Evolutionary conservation across 2,888 invertebrate species (phyloP).

Genomic region (Drosophila pegasa): DNA sequence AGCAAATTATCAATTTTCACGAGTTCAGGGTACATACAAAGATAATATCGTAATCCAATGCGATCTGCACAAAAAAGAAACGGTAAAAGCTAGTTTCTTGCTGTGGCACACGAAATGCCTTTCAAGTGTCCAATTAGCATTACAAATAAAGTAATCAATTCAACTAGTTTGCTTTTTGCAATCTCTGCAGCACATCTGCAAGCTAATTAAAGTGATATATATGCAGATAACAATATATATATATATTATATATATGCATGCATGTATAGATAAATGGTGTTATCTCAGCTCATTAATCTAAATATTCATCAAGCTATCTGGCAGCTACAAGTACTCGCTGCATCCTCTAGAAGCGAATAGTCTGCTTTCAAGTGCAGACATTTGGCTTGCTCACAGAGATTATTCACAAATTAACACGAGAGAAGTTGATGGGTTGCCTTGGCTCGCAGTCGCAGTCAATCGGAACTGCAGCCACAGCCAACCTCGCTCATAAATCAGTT

Average conservation of each 20-base stretch:
- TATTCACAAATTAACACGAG: slow-evolving; percentile 77
- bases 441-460: slow-evolving; percentile 48
- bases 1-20: too few species aligned
- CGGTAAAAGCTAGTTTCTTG: neutral
- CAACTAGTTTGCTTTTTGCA: slow-evolving; percentile 28
- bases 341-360: slow-evolving; percentile 13
- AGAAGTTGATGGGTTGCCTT: slow-evolving; percentile 19
- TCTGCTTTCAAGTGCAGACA: slow-evolving; percentile 21
- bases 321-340: slow-evolving; percentile 25
- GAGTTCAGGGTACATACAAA: too few species aligned
- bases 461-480: slow-evolving; percentile 53
- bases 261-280: slow-evolving; percentile 1
- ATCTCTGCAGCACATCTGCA: slow-evolving; percentile 33
- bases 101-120: neutral
- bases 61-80: too few species aligned
- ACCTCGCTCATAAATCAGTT: slow-evolving; percentile 69
- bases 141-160: slow-evolving; percentile 36
- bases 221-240: slow-evolving; percentile 5
- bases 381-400: slow-evolving; percentile 63
- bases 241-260: neutral
- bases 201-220: slow-evolving; percentile 49
- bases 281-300: slow-evolving; percentile 54
- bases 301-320: slow-evolving; percentile 40
- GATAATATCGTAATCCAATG: too few species aligned
- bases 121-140: slow-evolving; percentile 24